Evolutionary conservation across 2,113 vertebrate genomes (phyloP), one percentile per base, ranked within the genome.

Genomic region (Corvus cornix): DNA sequence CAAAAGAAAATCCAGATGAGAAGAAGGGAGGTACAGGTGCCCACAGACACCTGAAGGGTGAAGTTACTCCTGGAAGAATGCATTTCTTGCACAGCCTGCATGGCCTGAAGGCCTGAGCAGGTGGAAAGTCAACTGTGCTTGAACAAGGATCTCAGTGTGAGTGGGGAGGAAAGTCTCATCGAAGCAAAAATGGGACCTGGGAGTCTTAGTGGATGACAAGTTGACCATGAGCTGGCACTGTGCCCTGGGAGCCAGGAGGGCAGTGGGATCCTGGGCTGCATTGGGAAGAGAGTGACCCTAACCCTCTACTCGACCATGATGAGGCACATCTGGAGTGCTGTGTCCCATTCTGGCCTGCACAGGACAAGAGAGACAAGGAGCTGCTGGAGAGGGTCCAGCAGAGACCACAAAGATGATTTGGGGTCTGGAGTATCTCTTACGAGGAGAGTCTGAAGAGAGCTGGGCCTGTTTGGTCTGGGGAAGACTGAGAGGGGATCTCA

Each of bases 81-180:
- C 26, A 3, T 53, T 5, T 72, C 43, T 41, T 35, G n/a, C 41
- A 8, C 21, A 12, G 49, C 19, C 30, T 18, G 6, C 16, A 2
- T 5, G 3, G 41, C 8, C 1, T 37, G 66, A 28, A 79, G 48
- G 41, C 35, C 49, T 21, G 12, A 39, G 52, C 6, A 4, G 43
- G 26, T 9, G 33, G n/a, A 28, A 59, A 46, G 19, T 15, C 23
- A 28, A 2, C 63, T 1, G 3, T 7, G 10, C 35, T 11, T 16
- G 12, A 52, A 9, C 0, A 0, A 28, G 31, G 48, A 27, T 51
- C 31, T n/a, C 2, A 1, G 22, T 22, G 9, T 22, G 9, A 37
- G 52, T 1, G 1, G 44, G 15, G n/a, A 58, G 51, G 43, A 66
- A 74, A 81, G 24, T 31, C 48, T 31, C 56, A 20, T 26, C 27